These are phyloP conservation scores for Megastigmus dorsalis DNA, from an alignment of 2,888 invertebrate species.

Conservation along the genomic window DNA sequence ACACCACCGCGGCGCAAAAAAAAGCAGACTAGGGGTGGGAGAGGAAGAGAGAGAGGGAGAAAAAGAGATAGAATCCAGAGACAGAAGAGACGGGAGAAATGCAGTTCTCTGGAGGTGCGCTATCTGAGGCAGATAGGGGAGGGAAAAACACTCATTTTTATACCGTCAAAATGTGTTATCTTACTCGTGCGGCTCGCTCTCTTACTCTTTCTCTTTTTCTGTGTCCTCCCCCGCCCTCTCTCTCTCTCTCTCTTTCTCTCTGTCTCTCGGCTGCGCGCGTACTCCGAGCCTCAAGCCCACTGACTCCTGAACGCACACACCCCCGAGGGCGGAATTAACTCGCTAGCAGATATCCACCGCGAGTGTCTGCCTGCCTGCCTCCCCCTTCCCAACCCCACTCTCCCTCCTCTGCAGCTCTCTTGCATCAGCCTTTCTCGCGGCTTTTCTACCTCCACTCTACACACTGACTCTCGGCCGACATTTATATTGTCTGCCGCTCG, in stretches of 20 bases:
- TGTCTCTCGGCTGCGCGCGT: too few species aligned
- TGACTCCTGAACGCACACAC: slow-evolving; percentile 48
- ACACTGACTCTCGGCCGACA: slow-evolving; percentile 56
- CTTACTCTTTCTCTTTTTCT: slow-evolving; percentile 55
- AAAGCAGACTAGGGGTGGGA: neutral
- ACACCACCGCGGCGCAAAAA: slow-evolving; percentile 2
- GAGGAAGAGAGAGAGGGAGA: slow-evolving; percentile 13
- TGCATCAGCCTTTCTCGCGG: slow-evolving; percentile 12
- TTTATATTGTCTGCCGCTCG: slow-evolving; percentile 67
- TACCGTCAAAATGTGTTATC: slow-evolving; percentile 75
- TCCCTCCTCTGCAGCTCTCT: neutral
- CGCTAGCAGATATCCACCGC: slow-evolving; percentile 55
- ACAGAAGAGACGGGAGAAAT: slow-evolving; percentile 57
- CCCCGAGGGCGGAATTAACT: slow-evolving; percentile 72
- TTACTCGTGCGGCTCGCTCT: slow-evolving; percentile 65
- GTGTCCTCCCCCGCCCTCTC: slow-evolving; percentile 44
- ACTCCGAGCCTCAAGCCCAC: slow-evolving; percentile 32
- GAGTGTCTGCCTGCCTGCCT: slow-evolving; percentile 34
- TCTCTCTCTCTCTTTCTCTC: slow-evolving; percentile 46
- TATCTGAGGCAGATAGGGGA: slow-evolving; percentile 67
- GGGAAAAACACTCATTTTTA: slow-evolving; percentile 75
- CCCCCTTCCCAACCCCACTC: slow-evolving; percentile 37
- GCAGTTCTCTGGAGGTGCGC: slow-evolving; percentile 65
- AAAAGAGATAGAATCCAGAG: slow-evolving; percentile 50
- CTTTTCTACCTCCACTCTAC: slow-evolving; percentile 34